Percentiles rank a stretch among this genome's conserved stretches.
These are phyloP conservation scores for Uropsilus gracilis DNA, from an alignment of 2,113 vertebrate genomes.

Conservation along the genomic window DNA sequence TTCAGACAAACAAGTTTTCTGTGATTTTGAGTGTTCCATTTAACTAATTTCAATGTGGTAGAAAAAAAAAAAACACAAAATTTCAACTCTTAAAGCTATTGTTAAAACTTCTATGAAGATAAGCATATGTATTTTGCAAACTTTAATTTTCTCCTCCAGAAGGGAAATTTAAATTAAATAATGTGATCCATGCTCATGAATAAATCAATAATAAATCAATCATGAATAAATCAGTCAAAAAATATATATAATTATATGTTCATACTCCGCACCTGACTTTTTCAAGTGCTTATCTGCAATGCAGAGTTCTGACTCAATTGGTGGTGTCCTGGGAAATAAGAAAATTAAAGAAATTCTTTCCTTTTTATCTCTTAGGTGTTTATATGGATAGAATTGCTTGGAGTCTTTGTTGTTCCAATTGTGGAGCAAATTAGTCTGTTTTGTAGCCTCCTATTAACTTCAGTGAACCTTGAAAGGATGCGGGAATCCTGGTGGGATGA, in stretches of 20 bases:
- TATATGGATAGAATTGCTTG: background rate
- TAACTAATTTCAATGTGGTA: background rate
- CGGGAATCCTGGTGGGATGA: conserved; percentile 55
- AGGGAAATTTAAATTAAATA: conserved; percentile 41
- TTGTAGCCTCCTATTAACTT: conserved; percentile 17
- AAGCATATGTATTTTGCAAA: background rate
- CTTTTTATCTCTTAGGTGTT: conserved; percentile 39
- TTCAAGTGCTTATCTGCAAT: conserved; percentile 43
- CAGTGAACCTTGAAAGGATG: conserved; percentile 39
- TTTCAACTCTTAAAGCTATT: background rate
- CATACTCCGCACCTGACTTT: background rate
- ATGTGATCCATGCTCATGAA: background rate
- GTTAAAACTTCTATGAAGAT: background rate
- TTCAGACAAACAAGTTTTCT: background rate
- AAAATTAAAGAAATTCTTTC: conserved; percentile 28
- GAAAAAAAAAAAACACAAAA: background rate
- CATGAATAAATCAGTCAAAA: conserved; percentile 39
- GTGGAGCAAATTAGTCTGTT: conserved; percentile 54
- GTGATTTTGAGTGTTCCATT: background rate
- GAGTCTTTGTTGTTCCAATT: conserved; percentile 45
- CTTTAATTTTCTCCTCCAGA: background rate
- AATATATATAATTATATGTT: background rate
- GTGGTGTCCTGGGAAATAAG: background rate
- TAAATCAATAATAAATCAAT: conserved; percentile 49
- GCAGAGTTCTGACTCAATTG: background rate